Base-by-base conservation (phyloP, 2,113 vertebrate species). In the Taxidea taxus region DNA sequence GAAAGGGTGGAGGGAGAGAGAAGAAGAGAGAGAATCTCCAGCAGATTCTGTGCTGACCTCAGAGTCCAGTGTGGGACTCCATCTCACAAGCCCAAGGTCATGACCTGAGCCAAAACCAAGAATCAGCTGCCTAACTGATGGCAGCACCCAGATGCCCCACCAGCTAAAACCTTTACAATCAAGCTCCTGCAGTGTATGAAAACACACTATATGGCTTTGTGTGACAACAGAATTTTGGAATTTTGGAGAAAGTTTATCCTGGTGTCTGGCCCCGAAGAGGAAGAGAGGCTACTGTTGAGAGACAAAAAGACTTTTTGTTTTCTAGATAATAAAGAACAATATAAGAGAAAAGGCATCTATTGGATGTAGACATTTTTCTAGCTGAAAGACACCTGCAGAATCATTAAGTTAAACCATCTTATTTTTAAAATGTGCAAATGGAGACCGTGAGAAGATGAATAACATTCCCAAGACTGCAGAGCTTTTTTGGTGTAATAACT, bases 121-220 rank as follows among this genome's bases (percentile, higher is more conserved):
- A 68, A 16, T 9, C 15, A 8, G 15, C n/a, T 20, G 66, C 34
- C 34, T 68, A 66, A 34, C 16, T n/a, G 34, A 20, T 7, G 4
- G 31, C 31, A n/a, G 31, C 31, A 18, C 64, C 31, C 64, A 68
- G 64, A 34, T 13, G 34, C 18, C 3, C 66, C 6, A 10, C 49
- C n/a, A 4, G 8, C 21, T 86, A 21, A 83, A 83, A 56, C 1
- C 3, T 60, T 94, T 37, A 18, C 13, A 75, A 2, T 51, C 15
- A 47, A 47, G 42, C 23, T 64, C 27, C 14, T 6, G 1, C 9
- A 0, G 7, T 29, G 3, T 72, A 0, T 6, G 2, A 64, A 42
- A n/a, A 11, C 20, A 25, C 18, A 6, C 8, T 44, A 0, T 25
- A 3, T 29, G 21, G 13, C 10, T 72, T 82, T 18, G 6, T 31